phyloP scores from a whole-genome alignment of 2,888 invertebrate species.

The Noctua janthe region DNA sequence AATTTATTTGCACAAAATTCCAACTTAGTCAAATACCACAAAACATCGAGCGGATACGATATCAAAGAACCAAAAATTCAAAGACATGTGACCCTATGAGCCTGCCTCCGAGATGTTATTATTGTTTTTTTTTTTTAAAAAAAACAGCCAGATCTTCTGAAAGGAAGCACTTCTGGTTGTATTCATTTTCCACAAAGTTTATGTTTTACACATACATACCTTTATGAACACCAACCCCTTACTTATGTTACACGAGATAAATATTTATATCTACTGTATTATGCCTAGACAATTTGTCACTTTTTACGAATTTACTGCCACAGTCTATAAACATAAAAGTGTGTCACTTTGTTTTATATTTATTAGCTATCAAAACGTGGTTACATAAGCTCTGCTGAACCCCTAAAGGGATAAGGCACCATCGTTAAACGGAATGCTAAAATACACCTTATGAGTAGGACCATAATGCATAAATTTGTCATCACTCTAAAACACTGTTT shows the following conservation, averaged over 20 bases:
- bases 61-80: too few relatives aligned
- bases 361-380: constrained; percentile 52
- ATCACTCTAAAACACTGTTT: background rate
- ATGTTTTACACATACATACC: background rate
- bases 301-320: constrained; percentile 29
- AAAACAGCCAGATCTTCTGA: background rate
- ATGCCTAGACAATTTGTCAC: constrained; percentile 34
- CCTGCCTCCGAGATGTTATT: too few relatives aligned
- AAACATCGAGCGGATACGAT: too few relatives aligned
- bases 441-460: background rate
- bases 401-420: constrained; percentile 13
- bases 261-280: constrained; percentile 1
- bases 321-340: constrained; percentile 46
- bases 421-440: constrained; percentile 25
- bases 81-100: too few relatives aligned
- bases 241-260: background rate
- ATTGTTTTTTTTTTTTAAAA: background rate
- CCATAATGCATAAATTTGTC: background rate
- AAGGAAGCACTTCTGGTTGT: background rate
- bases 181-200: background rate
- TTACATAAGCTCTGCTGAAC: constrained; percentile 29
- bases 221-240: background rate
- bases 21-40: too few relatives aligned
- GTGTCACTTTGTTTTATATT: constrained; percentile 52
- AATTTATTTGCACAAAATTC: too few relatives aligned